Evolutionary conservation across 2,113 vertebrate species (phyloP), one percentile per base, ranked within the genome.

Genomic region (Ophthalmolycus amberensis): DNA sequence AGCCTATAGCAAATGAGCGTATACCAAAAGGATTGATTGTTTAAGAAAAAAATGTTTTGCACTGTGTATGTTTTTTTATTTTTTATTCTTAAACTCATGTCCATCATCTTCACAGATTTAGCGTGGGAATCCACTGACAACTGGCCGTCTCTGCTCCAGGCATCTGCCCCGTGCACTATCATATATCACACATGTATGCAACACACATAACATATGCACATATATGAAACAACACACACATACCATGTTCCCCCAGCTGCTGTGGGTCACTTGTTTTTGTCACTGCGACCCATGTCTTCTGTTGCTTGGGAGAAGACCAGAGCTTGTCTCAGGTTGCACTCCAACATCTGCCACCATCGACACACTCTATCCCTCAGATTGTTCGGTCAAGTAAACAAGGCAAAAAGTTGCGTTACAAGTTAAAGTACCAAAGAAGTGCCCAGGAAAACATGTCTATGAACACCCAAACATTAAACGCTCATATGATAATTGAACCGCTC

Each of bases 321-420:
- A 70, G 46, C 66, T 83, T 8, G 6, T 82, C 38, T 94, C 82
- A 34, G 77, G 89, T 94, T 93, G 71, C 93, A 48, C 64, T 54
- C 74, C 52, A 80, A 89, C 90, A 92, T 94, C 91, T 94, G 92
- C 75, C 83, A 74, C 59, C 29, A 32, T 79, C 71, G 14, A 76
- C 37, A n/a, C 66, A 78, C 42, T 76, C 38, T 34, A 56, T 9
- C 40, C 25, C 15, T 71, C 52, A 62, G 22, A 46, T 44, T 9
- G 1, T 67, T 44, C 38, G 0, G 42, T 71, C 29, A 44, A 50
- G 12, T 62, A 10, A 74, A 67, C 65, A 29, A 18, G 18, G 9
- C 25, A 59, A 20, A n/a, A 12, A 27, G 4, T 42, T 66, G 14
- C 16, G 8, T 52, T n/a, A 60, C 8, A 15, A 34, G 37, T 67